A percentile compares a stretch with the other conserved stretches of the same genome.
Evolutionary conservation across 2,113 vertebrate species (phyloP).

Genomic region (Chiloscyllium plagiosum): DNA sequence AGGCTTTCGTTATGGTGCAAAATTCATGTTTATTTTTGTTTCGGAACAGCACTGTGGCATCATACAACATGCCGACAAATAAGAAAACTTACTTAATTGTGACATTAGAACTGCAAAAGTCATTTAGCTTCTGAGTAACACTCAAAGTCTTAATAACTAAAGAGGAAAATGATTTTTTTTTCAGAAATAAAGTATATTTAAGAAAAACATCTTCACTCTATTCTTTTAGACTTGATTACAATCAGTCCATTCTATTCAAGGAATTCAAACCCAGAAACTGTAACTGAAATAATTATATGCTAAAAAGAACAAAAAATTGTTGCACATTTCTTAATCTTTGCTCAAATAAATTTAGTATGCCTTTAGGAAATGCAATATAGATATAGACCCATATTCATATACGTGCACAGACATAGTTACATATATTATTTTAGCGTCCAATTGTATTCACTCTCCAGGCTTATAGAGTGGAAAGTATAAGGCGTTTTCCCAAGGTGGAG

Average conservation of each 20-base stretch:
- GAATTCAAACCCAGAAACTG: not conserved
- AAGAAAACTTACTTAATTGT: not conserved
- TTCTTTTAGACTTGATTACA: not conserved
- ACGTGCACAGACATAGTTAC: no score
- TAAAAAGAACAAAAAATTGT: not conserved
- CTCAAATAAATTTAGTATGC: not conserved
- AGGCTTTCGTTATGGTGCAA: not conserved
- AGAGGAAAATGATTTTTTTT: not conserved
- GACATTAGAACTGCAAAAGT: not conserved
- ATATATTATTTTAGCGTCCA: not conserved
- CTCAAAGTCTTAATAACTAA: not conserved
- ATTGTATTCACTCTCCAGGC: not conserved
- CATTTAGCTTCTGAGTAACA: not conserved
- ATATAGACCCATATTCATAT: no score
- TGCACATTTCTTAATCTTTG: not conserved
- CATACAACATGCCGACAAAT: not conserved
- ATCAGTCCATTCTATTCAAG: not conserved
- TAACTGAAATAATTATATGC: not conserved
- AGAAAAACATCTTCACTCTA: not conserved
- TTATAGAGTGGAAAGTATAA: no score
- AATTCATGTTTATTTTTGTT: no score
- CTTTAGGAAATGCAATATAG: not conserved
- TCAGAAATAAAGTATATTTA: not conserved
- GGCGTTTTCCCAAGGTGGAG: no score
- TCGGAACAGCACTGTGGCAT: not conserved